These are phyloP conservation scores for Formica exsecta DNA, from an alignment of 1,140 invertebrate species.

Conservation along the genomic window DNA sequence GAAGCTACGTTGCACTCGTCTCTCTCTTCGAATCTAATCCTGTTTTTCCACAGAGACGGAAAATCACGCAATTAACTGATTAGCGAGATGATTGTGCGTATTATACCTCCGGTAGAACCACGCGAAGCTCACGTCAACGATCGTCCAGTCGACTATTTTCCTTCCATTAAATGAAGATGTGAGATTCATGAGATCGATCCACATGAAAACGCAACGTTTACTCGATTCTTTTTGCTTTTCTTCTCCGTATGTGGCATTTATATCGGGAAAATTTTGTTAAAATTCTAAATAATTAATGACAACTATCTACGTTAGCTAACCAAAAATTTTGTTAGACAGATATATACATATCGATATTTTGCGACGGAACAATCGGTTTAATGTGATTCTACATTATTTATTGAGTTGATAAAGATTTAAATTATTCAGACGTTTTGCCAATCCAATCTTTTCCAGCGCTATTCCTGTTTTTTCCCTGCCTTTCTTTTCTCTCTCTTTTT, in stretches of 20 bases:
- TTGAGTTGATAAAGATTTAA: constrained; percentile 56
- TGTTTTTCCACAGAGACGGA: constrained; percentile 46
- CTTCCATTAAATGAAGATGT: constrained; percentile 43
- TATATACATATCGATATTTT: background rate
- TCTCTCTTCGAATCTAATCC: constrained; percentile 52
- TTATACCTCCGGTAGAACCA: constrained; percentile 1
- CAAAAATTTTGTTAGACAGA: background rate
- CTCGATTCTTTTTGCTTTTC: background rate
- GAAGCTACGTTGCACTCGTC: background rate
- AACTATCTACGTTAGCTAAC: background rate
- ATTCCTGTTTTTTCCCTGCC: background rate
- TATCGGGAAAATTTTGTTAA: background rate
- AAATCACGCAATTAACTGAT: constrained; percentile 78
- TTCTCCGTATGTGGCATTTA: background rate
- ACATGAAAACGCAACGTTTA: background rate
- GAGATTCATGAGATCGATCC: background rate
- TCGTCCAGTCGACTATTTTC: constrained; percentile 42
- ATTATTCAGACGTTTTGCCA: constrained; percentile 70
- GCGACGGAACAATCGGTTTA: constrained; percentile 44
- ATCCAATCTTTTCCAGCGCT: constrained; percentile 55
- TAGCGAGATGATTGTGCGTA: constrained; percentile 65
- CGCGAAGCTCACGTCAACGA: background rate
- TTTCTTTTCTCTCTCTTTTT: background rate
- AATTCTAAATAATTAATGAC: background rate
- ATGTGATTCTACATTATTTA: background rate